These are phyloP conservation scores for Bovichtus variegatus DNA, from an alignment of 2,797 vertebrate species.

Conservation along the genomic window DNA sequence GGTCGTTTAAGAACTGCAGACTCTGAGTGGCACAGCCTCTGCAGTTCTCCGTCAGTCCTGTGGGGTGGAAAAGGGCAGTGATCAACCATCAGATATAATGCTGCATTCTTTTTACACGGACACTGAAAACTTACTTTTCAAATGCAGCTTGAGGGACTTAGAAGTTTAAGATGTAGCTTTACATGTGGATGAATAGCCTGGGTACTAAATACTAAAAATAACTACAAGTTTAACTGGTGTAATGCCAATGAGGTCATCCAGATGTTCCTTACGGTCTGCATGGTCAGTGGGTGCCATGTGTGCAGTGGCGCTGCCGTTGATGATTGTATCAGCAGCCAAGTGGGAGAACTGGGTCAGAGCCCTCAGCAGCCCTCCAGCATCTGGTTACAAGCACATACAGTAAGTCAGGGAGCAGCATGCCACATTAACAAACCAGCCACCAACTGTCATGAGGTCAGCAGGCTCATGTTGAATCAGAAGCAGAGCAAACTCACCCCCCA, in stretches of 20 bases:
- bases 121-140: neutral
- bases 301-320: conserved; percentile 92
- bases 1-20: conserved; percentile 85
- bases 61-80: neutral
- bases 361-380: conserved; percentile 89
- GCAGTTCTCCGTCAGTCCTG: conserved; percentile 91
- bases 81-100: conserved; percentile 3
- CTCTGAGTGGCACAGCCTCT: conserved; percentile 88
- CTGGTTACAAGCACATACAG: conserved; percentile 77
- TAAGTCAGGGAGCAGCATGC: conserved; percentile 19
- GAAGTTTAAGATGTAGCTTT: neutral
- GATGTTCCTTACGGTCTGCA: conserved; percentile 80
- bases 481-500: conserved; percentile 83
- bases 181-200: neutral
- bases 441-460: conserved; percentile 12
- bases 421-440: conserved; percentile 12
- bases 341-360: conserved; percentile 94
- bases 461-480: conserved; percentile 1
- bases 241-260: neutral
- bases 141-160: neutral
- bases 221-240: neutral
- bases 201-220: neutral
- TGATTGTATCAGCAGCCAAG: conserved; percentile 90
- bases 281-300: conserved; percentile 94
- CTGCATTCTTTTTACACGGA: neutral